phyloP scores from a whole-genome alignment of 2,113 vertebrate species.

The Theristicus caerulescens region DNA sequence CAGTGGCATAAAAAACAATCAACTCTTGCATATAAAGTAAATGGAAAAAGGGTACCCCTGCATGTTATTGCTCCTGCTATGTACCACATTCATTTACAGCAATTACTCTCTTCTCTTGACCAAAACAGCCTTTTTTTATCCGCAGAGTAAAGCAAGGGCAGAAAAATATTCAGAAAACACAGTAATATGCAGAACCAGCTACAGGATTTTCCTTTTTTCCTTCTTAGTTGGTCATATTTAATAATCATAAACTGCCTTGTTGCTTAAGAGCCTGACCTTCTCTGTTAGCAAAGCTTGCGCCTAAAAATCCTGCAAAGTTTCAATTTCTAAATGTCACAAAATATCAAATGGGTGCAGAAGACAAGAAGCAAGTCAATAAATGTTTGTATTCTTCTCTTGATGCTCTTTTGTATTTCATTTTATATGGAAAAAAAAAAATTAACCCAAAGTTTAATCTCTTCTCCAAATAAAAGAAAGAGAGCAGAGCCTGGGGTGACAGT shows the following conservation, averaged over 20 bases:
- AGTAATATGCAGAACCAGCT: background rate
- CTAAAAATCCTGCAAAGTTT: slow-evolving; percentile 57
- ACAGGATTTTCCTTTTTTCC: background rate
- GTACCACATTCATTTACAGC: background rate
- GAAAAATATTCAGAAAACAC: background rate
- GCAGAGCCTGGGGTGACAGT: background rate
- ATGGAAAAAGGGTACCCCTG: background rate
- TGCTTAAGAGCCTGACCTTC: slow-evolving; percentile 53
- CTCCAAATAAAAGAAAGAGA: background rate
- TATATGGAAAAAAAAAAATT: background rate
- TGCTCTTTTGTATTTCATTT: slow-evolving; percentile 51
- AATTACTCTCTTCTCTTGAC: slow-evolving; percentile 4
- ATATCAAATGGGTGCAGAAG: slow-evolving; percentile 61
- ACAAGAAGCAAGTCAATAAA: slow-evolving; percentile 60
- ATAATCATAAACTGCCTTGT: slow-evolving; percentile 51
- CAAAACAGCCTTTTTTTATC: background rate
- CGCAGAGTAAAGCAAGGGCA: background rate
- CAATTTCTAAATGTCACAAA: slow-evolving; percentile 71
- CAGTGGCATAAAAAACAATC: slow-evolving; percentile 43
- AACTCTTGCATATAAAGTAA: slow-evolving; percentile 42
- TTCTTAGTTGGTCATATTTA: slow-evolving; percentile 13
- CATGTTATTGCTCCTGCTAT: background rate
- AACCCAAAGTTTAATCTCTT: slow-evolving; percentile 40
- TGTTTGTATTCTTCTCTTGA: slow-evolving; percentile 58
- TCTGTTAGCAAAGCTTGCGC: slow-evolving; percentile 19